Evolutionary conservation across 2,797 vertebrate genomes (phyloP).

Genomic region (Gorsachius magnificus): DNA sequence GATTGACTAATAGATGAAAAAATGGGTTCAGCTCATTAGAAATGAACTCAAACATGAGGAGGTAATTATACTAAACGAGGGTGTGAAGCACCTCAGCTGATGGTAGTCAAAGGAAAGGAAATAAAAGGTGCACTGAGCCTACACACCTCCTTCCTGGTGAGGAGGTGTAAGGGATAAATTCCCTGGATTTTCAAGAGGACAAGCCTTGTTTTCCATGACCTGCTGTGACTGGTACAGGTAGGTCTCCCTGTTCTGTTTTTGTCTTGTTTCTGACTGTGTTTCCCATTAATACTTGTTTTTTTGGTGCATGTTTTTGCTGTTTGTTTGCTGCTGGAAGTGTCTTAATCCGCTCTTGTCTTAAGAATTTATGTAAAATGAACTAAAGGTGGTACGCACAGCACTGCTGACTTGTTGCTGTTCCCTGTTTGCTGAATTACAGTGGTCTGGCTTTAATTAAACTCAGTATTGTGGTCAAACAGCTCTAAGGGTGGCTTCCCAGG

Average conservation of each 20-base stretch:
- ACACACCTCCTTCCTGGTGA: accelerated
- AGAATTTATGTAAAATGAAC: neutral
- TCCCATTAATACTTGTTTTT: accelerated
- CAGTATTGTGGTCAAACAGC: neutral
- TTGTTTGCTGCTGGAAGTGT: neutral
- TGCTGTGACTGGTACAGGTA: neutral
- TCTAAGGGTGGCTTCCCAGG: neutral
- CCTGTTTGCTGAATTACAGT: neutral
- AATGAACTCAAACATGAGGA: neutral
- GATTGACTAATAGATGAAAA: neutral
- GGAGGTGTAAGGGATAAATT: accelerated
- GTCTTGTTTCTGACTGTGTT: accelerated
- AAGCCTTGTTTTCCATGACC: accelerated
- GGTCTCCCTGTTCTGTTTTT: accelerated
- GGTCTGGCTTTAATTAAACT: neutral
- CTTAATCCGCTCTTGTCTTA: neutral
- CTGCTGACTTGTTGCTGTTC: neutral
- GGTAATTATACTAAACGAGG: neutral
- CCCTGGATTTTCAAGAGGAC: neutral
- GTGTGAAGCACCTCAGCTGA: neutral
- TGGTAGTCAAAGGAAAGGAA: neutral
- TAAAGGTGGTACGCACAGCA: accelerated
- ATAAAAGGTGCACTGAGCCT: neutral
- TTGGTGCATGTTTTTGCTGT: accelerated
- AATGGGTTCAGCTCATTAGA: neutral